Conservation (phyloP, 2,113 vertebrate species). For the Morone chrysops region DNA sequence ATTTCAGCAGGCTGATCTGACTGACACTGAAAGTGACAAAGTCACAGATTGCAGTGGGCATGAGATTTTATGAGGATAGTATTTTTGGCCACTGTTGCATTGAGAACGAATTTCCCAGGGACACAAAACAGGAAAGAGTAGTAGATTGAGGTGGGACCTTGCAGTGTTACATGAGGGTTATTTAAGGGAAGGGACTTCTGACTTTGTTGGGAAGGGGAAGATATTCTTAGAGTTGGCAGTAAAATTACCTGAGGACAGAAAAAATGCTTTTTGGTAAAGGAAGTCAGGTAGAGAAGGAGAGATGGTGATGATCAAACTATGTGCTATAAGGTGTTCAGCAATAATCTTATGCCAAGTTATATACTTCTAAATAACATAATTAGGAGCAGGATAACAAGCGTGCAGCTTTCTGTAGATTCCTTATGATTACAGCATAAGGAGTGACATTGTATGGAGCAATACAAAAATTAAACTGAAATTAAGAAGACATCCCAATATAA, state of each 20-base stretch:
- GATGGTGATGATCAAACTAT: not conserved
- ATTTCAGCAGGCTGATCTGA: conserved; percentile 5
- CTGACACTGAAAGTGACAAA: conserved; percentile 28
- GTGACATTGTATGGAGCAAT: not conserved
- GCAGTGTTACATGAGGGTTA: conserved; percentile 37
- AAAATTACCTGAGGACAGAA: conserved; percentile 20
- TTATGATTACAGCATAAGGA: not conserved
- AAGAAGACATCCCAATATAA: not conserved
- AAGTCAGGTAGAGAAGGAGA: not conserved
- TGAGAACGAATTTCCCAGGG: conserved; percentile 40
- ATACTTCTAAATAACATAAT: not conserved
- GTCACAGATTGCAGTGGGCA: conserved; percentile 1
- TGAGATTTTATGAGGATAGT: conserved; percentile 37
- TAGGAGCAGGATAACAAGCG: not conserved
- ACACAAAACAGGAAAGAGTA: conserved; percentile 13
- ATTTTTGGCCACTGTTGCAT: conserved; percentile 36
- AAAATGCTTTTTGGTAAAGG: not conserved
- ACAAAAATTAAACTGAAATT: not conserved
- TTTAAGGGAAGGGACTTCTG: conserved; percentile 33
- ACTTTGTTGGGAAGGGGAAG: conserved; percentile 30
- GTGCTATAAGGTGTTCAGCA: not conserved
- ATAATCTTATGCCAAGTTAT: not conserved
- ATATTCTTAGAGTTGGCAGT: conserved; percentile 27
- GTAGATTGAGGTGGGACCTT: conserved; percentile 45
- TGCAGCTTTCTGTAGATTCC: not conserved